Evolutionary conservation across 2,113 vertebrate genomes (phyloP).

Genomic region (Romanogobio albipinnatus): DNA sequence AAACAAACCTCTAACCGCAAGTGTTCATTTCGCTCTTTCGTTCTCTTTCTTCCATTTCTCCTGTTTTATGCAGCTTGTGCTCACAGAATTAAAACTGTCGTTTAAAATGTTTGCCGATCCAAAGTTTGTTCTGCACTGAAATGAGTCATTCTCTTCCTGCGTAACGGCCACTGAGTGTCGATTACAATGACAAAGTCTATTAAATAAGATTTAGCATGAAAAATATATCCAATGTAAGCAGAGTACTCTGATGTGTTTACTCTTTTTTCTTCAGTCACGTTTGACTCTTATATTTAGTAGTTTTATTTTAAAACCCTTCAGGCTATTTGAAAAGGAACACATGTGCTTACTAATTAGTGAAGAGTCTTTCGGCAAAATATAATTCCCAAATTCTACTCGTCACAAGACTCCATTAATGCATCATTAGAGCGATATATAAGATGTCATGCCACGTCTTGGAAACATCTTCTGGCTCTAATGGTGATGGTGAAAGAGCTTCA

Average conservation of each 20-base stretch:
- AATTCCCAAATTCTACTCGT: neutral
- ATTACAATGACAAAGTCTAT: neutral
- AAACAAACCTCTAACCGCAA: conserved; percentile 49
- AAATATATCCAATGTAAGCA: neutral
- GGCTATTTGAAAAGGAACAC: neutral
- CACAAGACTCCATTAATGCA: neutral
- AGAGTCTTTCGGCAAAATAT: neutral
- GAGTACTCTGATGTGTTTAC: neutral
- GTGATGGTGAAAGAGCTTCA: neutral
- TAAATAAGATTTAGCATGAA: neutral
- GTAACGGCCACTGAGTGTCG: neutral
- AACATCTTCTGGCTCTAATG: neutral
- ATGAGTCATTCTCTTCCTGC: neutral
- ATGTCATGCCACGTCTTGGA: neutral
- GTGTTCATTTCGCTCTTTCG: conserved; percentile 23
- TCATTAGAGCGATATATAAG: neutral
- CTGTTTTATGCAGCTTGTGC: neutral
- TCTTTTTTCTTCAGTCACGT: neutral
- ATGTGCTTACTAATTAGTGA: too few species aligned
- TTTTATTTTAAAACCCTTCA: neutral
- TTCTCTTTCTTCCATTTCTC: conserved; percentile 3
- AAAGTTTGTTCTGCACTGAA: conserved; percentile 25
- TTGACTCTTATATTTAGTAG: neutral
- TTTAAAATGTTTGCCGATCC: neutral
- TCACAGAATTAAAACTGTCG: conserved; percentile 31